Conservation (phyloP, 2,888 invertebrate species). For the Terebella lapidaria region DNA sequence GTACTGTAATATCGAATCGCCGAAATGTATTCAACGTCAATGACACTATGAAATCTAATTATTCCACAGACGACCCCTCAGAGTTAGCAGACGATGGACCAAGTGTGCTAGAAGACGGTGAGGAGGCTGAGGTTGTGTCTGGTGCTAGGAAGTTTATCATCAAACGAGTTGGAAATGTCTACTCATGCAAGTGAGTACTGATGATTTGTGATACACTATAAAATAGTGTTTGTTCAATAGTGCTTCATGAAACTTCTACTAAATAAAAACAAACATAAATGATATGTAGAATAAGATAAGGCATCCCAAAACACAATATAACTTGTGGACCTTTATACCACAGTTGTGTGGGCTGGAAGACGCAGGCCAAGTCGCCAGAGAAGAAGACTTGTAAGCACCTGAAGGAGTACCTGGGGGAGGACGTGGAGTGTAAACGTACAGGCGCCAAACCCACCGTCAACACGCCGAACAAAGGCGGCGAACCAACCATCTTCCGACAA, state of each 20-base stretch:
- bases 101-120: background rate
- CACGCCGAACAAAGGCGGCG: slow-evolving; percentile 26
- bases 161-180: background rate
- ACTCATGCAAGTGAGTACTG: slow-evolving; percentile 1
- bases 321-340: background rate
- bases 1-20: too few species aligned
- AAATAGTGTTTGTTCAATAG: background rate
- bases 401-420: slow-evolving; percentile 38
- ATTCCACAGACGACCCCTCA: too few species aligned
- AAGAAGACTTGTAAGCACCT: slow-evolving; percentile 42
- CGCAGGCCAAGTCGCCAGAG: slow-evolving; percentile 28
- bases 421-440: slow-evolving; percentile 34
- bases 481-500: slow-evolving; percentile 26
- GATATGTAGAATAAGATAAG: too few species aligned
- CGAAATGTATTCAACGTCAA: too few species aligned
- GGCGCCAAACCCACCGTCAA: slow-evolving; percentile 15
- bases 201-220: background rate
- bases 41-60: background rate
- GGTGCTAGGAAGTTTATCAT: background rate
- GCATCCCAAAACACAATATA: background rate
- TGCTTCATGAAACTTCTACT: too few species aligned
- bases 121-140: slow-evolving; percentile 1
- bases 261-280: too few species aligned
- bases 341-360: slow-evolving; percentile 34
- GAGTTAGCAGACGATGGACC: too few species aligned